Conservation (phyloP, 2,888 invertebrate species). For the Nemapogon koenigi region DNA sequence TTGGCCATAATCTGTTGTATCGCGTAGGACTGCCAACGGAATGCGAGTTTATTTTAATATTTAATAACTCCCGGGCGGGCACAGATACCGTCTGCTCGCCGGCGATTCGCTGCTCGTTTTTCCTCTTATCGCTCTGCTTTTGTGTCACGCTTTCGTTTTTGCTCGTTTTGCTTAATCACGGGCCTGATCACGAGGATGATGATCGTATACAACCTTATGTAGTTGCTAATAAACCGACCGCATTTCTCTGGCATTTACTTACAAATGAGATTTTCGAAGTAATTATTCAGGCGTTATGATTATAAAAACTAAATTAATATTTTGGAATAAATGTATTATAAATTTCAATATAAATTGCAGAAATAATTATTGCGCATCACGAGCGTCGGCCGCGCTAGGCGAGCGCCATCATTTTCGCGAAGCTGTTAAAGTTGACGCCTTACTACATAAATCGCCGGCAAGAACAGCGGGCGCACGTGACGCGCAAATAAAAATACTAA, state of each 20-base stretch:
- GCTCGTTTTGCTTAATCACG: slow-evolving; percentile 53
- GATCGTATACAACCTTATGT: too few relatives aligned
- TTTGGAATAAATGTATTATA: too few relatives aligned
- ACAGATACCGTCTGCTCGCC: slow-evolving; percentile 51
- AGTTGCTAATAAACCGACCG: too few relatives aligned
- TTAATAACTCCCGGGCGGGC: slow-evolving; percentile 58
- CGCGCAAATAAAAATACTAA: slow-evolving; percentile 54
- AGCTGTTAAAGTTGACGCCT: slow-evolving; percentile 50
- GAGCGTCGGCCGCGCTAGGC: slow-evolving; percentile 30
- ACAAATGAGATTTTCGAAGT: too few relatives aligned
- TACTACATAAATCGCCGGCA: slow-evolving; percentile 42
- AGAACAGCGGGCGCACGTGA: slow-evolving; percentile 46
- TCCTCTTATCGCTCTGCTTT: slow-evolving; percentile 54
- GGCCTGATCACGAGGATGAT: slow-evolving; percentile 36
- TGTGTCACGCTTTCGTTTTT: slow-evolving; percentile 55
- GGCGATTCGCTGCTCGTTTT: slow-evolving; percentile 55
- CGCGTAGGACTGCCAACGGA: slow-evolving; percentile 57
- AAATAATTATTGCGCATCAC: slow-evolving; percentile 44
- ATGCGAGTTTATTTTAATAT: slow-evolving; percentile 65
- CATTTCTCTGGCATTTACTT: too few relatives aligned
- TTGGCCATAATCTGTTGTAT: slow-evolving; percentile 55
- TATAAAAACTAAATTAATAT: too few relatives aligned
- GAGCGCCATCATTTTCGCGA: slow-evolving; percentile 43
- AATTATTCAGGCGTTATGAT: too few relatives aligned
- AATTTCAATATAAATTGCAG: slow-evolving; percentile 45